Percentiles rank a stretch among this genome's conserved stretches.
Conservation (phyloP, 2,113 vertebrate genomes). For the Setophaga petechia region DNA sequence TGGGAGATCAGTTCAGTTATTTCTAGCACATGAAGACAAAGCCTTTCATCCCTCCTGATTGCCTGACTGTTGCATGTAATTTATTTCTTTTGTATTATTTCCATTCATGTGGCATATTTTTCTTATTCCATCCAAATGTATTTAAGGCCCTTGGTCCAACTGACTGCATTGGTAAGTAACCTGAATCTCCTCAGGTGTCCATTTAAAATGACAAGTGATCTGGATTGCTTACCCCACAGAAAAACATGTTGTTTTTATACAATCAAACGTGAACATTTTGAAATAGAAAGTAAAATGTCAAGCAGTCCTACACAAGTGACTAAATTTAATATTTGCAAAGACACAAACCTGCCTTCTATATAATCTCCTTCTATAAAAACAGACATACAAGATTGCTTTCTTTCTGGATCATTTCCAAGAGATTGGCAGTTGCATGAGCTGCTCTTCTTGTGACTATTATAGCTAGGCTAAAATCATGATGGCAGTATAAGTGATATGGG, state of each 20-base stretch:
- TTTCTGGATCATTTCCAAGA: background rate
- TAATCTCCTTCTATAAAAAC: background rate
- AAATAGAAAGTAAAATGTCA: background rate
- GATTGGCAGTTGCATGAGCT: background rate
- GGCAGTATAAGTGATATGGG: background rate
- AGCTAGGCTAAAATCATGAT: background rate
- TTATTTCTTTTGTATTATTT: background rate
- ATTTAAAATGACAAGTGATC: background rate
- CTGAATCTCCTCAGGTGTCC: background rate
- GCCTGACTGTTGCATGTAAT: background rate
- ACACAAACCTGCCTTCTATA: background rate
- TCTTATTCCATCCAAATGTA: background rate
- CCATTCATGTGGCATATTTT: background rate
- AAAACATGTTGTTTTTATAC: background rate
- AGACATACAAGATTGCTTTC: background rate
- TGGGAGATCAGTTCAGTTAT: background rate
- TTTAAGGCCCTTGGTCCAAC: background rate
- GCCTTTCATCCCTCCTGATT: background rate
- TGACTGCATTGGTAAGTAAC: background rate
- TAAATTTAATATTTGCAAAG: background rate
- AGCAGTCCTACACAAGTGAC: background rate
- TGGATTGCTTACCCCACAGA: background rate
- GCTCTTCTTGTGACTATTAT: background rate
- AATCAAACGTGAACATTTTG: background rate
- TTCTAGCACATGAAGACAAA: background rate